phyloP scores from a whole-genome alignment of 1,140 invertebrate species.

The Drosophila punjabiensis region DNA sequence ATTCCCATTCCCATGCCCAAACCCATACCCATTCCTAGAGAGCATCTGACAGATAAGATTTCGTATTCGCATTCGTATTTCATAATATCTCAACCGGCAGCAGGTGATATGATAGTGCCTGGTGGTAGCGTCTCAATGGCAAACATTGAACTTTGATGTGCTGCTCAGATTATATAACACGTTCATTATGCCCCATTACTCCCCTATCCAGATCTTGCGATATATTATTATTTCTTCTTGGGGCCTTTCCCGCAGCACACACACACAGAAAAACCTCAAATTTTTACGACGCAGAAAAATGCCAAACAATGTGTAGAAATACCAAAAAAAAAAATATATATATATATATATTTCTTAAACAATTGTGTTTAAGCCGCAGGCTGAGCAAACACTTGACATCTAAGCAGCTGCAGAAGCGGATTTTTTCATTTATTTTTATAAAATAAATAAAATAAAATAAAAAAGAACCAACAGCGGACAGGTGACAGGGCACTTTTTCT shows the following conservation, averaged over 20 bases:
- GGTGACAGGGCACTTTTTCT: slow-evolving; percentile 30
- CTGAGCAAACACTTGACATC: slow-evolving; percentile 29
- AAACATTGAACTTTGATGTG: slow-evolving; percentile 54
- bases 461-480: slow-evolving; percentile 17
- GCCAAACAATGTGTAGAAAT: slow-evolving; percentile 7
- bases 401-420: slow-evolving; percentile 16
- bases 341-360: not conserved
- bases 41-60: slow-evolving; percentile 50
- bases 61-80: slow-evolving; percentile 43
- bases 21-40: slow-evolving; percentile 2
- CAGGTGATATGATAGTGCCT: slow-evolving; percentile 51
- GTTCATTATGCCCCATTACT: slow-evolving; percentile 43
- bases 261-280: not conserved
- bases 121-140: slow-evolving; percentile 43
- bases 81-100: slow-evolving; percentile 37
- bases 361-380: slow-evolving; percentile 35
- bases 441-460: no score
- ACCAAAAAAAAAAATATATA: not conserved
- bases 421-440: not conserved
- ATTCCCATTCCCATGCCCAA: not conserved
- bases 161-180: slow-evolving; percentile 42
- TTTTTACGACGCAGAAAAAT: slow-evolving; percentile 38
- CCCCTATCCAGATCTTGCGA: not conserved
- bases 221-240: not conserved
- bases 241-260: slow-evolving; percentile 9